Evolutionary conservation across 1,140 invertebrate species (phyloP), one percentile per base, ranked within the genome.

Genomic region (Branchinecta lindahli): DNA sequence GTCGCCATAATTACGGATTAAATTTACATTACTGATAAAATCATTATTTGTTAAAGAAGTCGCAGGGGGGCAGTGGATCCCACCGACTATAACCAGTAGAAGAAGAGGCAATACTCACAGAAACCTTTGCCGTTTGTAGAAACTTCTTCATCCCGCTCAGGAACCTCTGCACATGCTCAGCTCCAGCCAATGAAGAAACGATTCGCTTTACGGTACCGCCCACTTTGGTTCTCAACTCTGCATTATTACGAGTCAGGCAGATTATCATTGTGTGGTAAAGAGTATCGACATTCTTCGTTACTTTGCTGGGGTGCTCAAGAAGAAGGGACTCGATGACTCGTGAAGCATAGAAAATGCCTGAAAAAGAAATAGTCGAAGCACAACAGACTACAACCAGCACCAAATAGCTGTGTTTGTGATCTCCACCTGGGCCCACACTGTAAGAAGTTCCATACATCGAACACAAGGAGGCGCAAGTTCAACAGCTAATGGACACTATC

Each of bases 271-370:
- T 85, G 73, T 81, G 81, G 73, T 86, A 82, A 44, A 90, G 75
- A 8, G 82, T 80, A 72, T 74, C 83, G 72, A 80, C 73, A 73
- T 84, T 83, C 8, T 83, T 83, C 70, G 82, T 82, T 7, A 88
- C 72, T 74, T 81, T 82, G 66, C 83, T 79, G 4, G 77, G 78
- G 79, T 87, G 85, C 71, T 87, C 82, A 8, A 82, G 76, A 2
- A 90, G 77, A 72, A 66, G 8, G 91, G 76, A 80, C 75, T 88
- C 85, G 72, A 85, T 84, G 15, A 90, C 77, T 45, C 84, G 77
- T 67, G 88, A 82, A 8, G 87, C 78, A 71, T 85, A 80, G 68
- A 83, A 82, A 15, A 86, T 77, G 61, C 81, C 85, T 79, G 74
- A 69, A 77, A 79, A 67, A n/a, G n/a, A 69, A 45, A 70, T 70